A percentile compares a stretch with the other conserved stretches of the same genome.
Conservation (phyloP, 2,797 vertebrate genomes). For the Spea hammondii region DNA sequence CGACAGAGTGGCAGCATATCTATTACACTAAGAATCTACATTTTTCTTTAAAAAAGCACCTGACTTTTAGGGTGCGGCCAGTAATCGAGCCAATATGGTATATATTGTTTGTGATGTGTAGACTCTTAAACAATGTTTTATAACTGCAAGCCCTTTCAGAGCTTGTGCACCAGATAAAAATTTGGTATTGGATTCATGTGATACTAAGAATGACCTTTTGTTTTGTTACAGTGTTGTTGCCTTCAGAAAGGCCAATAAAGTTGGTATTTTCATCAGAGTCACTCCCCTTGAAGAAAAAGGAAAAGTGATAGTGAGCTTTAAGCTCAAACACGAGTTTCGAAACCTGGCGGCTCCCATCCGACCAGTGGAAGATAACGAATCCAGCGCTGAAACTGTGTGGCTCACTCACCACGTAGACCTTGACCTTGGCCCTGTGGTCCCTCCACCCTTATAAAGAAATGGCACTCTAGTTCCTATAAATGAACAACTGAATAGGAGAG, state of each 20-base stretch:
- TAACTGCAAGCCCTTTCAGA: no score
- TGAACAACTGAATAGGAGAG: not conserved
- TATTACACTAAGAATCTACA: no score
- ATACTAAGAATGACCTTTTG: not conserved
- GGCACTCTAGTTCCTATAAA: not conserved
- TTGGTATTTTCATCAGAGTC: conserved; percentile 97
- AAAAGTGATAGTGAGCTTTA: conserved; percentile 88
- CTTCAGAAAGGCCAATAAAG: conserved; percentile 98
- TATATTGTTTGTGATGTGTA: no score
- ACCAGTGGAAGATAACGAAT: conserved; percentile 79
- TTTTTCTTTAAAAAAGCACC: no score
- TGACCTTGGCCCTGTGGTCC: conserved; percentile 84
- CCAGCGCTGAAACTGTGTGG: conserved; percentile 83
- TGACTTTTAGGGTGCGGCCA: no score
- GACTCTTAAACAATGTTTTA: no score
- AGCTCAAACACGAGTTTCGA: conserved; percentile 95
- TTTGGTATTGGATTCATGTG: not conserved
- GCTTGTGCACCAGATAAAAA: no score
- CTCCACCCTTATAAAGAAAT: conserved; percentile 61
- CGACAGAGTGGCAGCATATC: no score
- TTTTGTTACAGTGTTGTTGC: conserved; percentile 80
- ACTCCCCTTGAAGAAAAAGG: conserved; percentile 85
- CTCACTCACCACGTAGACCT: conserved; percentile 94
- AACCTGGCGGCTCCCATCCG: conserved; percentile 88
- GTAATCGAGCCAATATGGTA: no score